Percentiles rank a stretch among this genome's conserved stretches.
Conservation (phyloP, 1,140 invertebrate species). For the Sipha flava region DNA sequence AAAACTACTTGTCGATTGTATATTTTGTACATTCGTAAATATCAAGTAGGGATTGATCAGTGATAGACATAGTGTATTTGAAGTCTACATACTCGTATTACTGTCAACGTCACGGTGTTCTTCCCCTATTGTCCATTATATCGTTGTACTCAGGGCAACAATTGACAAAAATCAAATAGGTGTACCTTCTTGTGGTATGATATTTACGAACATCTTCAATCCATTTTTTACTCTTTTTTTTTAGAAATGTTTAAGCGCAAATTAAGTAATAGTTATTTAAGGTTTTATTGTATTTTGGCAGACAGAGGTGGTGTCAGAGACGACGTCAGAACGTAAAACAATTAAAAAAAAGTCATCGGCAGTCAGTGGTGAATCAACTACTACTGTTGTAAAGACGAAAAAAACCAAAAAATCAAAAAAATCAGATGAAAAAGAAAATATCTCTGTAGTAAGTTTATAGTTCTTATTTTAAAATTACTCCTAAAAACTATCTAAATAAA, state of each 20-base stretch:
- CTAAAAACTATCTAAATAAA: too few relatives aligned
- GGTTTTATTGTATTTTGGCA: slow-evolving; percentile 5
- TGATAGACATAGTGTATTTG: not conserved
- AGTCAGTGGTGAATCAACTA: not conserved
- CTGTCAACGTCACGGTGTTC: slow-evolving; percentile 23
- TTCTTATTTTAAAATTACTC: not conserved
- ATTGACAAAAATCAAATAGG: not conserved
- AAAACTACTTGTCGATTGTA: not conserved
- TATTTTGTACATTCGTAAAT: not conserved
- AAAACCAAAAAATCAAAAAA: slow-evolving; percentile 41
- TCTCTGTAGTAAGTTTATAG: slow-evolving; percentile 40
- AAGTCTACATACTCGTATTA: not conserved
- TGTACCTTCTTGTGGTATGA: not conserved
- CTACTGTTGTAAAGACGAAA: slow-evolving; percentile 36
- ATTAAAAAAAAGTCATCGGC: slow-evolving; percentile 15
- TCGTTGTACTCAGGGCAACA: not conserved
- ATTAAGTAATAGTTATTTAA: not conserved
- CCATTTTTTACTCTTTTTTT: not conserved
- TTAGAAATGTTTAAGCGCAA: not conserved
- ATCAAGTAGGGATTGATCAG: not conserved
- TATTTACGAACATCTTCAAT: not conserved
- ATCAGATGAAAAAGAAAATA: slow-evolving; percentile 40
- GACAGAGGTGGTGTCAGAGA: slow-evolving; percentile 13
- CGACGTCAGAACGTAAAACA: not conserved
- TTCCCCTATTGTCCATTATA: slow-evolving; percentile 28